Evolutionary conservation across 2,113 vertebrate genomes (phyloP).

Genomic region (Glaucidium brasilianum): DNA sequence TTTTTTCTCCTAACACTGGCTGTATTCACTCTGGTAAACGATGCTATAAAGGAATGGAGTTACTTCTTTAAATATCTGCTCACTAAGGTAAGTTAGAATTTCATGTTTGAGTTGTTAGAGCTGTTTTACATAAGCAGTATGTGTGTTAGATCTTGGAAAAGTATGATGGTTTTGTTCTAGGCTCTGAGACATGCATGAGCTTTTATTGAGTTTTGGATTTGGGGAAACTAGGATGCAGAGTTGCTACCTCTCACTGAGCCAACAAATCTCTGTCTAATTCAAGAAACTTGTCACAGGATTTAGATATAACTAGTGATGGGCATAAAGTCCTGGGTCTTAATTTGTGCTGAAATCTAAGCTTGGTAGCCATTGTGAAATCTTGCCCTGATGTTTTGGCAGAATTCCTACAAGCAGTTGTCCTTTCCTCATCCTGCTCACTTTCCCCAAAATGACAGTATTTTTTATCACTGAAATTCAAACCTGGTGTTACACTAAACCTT

Average conservation of each 20-base stretch:
- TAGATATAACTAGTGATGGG: background rate
- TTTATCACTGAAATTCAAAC: background rate
- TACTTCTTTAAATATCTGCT: background rate
- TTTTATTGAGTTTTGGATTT: background rate
- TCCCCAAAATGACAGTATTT: background rate
- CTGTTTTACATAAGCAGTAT: background rate
- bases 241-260: background rate
- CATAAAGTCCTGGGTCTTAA: background rate
- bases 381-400: background rate
- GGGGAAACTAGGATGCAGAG: background rate
- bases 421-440: background rate
- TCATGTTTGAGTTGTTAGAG: background rate
- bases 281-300: background rate
- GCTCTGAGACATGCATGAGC: background rate
- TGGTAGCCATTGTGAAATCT: background rate
- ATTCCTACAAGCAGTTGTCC: background rate
- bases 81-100: background rate
- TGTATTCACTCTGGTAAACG: background rate
- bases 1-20: background rate
- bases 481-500: background rate
- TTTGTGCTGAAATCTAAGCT: background rate
- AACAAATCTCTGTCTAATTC: background rate
- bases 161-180: background rate
- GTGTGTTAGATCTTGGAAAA: background rate
- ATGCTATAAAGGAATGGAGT: background rate